Conservation (phyloP, 2,113 vertebrate species). For the Pomatorhinus ruficollis region DNA sequence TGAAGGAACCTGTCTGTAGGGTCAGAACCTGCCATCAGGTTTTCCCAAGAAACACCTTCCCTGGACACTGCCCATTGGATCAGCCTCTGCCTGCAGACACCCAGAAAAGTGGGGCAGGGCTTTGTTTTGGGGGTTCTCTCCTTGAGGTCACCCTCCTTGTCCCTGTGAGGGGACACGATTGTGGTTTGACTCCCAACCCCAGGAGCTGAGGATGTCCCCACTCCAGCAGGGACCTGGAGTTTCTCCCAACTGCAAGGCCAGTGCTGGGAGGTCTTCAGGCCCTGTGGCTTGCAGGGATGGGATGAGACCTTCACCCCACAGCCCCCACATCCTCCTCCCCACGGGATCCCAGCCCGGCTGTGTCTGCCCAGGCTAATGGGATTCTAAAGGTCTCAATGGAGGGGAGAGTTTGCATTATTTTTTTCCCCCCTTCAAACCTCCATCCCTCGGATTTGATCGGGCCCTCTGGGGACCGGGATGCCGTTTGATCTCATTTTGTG, state of each 20-base stretch:
- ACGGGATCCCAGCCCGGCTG: rapidly evolving
- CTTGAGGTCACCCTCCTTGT: not conserved
- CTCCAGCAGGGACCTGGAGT: not conserved
- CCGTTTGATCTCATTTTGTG: conserved; percentile 64
- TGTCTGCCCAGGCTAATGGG: not conserved
- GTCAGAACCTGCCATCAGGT: no score
- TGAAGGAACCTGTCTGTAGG: not conserved
- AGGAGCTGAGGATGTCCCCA: not conserved
- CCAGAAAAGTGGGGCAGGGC: not conserved
- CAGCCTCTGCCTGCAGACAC: not conserved
- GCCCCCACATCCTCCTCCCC: not conserved
- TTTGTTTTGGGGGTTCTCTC: not conserved
- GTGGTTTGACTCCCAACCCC: not conserved
- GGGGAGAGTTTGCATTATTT: not conserved
- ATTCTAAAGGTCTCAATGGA: not conserved
- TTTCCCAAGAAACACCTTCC: not conserved
- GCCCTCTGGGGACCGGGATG: conserved; percentile 26
- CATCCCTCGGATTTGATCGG: conserved; percentile 38
- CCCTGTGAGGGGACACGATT: rapidly evolving
- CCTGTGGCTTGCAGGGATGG: rapidly evolving
- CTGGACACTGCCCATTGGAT: rapidly evolving
- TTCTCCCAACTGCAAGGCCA: not conserved
- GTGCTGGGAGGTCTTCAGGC: not conserved
- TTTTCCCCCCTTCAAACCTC: not conserved
- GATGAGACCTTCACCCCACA: not conserved